These are phyloP conservation scores for Diadegma fenestrale DNA, from an alignment of 2,888 invertebrate genomes.

Conservation along the genomic window DNA sequence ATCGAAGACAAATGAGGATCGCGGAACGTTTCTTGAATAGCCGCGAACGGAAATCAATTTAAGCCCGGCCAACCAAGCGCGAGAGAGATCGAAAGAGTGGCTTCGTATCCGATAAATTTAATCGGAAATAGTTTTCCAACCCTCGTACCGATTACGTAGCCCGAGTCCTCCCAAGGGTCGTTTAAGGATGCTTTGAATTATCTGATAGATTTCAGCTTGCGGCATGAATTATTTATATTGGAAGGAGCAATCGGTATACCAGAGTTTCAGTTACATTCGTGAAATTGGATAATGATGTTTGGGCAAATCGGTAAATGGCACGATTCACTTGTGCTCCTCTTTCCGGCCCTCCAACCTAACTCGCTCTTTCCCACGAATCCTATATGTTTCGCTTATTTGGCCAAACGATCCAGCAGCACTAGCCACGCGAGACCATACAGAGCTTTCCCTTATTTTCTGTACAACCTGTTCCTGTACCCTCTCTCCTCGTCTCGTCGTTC, in stretches of 20 bases:
- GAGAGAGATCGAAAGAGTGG: neutral
- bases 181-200: constrained; percentile 55
- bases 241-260: constrained; percentile 34
- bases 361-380: constrained; percentile 22
- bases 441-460: neutral
- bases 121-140: constrained; percentile 22
- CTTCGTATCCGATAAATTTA: constrained; percentile 59
- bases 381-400: constrained; percentile 50
- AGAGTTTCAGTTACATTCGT: constrained; percentile 43
- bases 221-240: constrained; percentile 64
- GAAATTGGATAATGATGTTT: constrained; percentile 71
- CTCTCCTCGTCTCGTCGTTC: neutral
- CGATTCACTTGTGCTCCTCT: constrained; percentile 22
- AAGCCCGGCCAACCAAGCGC: neutral
- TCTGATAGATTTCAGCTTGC: constrained; percentile 69
- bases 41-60: constrained; percentile 57
- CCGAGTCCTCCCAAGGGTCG: constrained; percentile 47
- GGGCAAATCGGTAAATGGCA: constrained; percentile 52
- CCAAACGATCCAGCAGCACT: constrained; percentile 17
- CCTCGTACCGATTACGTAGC: neutral
- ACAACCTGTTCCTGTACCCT: neutral
- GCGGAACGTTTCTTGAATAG: constrained; percentile 36
- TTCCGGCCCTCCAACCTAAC: neutral
- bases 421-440: constrained; percentile 23
- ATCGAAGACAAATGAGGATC: constrained; percentile 56